phyloP scores from a whole-genome alignment of 2,888 invertebrate species.

The Chrysolina haemoptera region DNA sequence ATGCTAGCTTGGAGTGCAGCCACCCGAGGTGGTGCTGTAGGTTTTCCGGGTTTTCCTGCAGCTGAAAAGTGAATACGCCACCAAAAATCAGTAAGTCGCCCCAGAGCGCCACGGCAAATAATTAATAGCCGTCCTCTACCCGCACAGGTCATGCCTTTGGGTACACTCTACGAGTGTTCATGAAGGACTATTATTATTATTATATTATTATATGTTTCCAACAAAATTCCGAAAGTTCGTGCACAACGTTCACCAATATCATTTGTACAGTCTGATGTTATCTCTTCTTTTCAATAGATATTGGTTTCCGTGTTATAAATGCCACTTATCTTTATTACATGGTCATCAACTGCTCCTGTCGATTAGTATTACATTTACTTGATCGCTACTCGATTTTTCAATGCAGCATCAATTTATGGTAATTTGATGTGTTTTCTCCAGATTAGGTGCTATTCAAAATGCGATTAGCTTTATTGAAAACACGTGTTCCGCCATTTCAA shows the following conservation, averaged over 20 bases:
- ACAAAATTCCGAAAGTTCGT: background rate
- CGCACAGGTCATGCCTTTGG: no score
- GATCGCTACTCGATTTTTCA: conserved; percentile 19
- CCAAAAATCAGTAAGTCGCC: no score
- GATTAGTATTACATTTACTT: conserved; percentile 19
- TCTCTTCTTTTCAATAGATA: background rate
- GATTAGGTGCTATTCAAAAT: conserved; percentile 13
- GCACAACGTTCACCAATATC: background rate
- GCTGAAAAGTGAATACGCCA: no score
- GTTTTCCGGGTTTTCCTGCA: no score
- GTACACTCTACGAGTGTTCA: no score
- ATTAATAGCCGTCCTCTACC: no score
- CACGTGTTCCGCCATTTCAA: conserved; percentile 1
- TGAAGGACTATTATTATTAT: no score
- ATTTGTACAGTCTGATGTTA: conserved; percentile 12
- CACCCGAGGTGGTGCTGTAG: no score
- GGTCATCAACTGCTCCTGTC: conserved; percentile 17
- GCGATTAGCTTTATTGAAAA: conserved; percentile 22
- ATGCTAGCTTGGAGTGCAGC: no score
- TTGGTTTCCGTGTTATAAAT: conserved; percentile 16
- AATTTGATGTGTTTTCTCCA: conserved; percentile 24
- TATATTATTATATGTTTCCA: no score
- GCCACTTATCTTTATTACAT: conserved; percentile 28
- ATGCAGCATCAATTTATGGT: conserved; percentile 27
- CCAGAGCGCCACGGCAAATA: no score